Conservation (phyloP, 53 echinoderm and acorn worm species). For the Apostichopus leukothele region DNA sequence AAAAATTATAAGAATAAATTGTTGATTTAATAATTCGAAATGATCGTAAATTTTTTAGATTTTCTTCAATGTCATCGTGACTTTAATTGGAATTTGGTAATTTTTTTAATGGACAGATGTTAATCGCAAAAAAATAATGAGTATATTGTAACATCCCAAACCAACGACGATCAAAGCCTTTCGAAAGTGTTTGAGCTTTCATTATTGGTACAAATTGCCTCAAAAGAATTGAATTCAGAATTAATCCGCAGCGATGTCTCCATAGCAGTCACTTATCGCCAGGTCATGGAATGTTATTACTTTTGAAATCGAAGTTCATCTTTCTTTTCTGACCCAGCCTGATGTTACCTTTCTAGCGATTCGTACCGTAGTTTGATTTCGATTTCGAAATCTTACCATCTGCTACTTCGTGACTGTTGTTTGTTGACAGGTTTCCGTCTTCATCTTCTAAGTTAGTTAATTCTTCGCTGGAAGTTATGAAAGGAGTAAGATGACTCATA, state of each 20-base stretch:
- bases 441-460: neutral
- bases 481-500: constrained; percentile 29
- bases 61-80: too few species aligned
- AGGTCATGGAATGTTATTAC: neutral
- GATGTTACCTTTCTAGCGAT: neutral
- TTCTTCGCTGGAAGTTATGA: constrained; percentile 23
- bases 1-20: too few species aligned
- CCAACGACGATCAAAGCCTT: neutral
- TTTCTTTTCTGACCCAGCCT: neutral
- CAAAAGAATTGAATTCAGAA: neutral
- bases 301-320: neutral
- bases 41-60: too few species aligned
- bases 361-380: neutral
- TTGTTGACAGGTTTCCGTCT: constrained; percentile 1
- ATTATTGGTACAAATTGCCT: neutral
- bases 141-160: neutral
- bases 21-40: too few species aligned
- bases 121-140: neutral
- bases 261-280: neutral
- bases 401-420: neutral
- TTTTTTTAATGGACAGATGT: too few species aligned
- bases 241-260: neutral
- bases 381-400: neutral
- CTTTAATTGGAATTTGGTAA: too few species aligned
- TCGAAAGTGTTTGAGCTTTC: neutral